phyloP scores from a whole-genome alignment of 2,797 vertebrate species.

The Luscinia luscinia region DNA sequence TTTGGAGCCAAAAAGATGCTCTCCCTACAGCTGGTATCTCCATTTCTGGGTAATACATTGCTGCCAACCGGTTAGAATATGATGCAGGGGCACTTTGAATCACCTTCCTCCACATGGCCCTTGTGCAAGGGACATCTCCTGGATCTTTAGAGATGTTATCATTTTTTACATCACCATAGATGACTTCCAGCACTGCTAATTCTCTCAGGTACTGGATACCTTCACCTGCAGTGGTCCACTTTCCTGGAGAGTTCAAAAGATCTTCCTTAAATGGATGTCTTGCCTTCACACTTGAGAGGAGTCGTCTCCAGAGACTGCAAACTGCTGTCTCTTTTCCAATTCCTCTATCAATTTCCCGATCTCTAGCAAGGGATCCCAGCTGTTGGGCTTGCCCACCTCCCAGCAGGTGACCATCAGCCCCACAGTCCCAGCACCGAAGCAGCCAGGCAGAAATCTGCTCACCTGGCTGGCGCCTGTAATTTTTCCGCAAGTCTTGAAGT shows the following conservation, averaged over 20 bases:
- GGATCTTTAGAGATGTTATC: not conserved
- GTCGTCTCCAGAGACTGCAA: constrained; percentile 1
- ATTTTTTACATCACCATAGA: not conserved
- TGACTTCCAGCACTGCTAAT: not conserved
- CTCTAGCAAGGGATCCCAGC: not conserved
- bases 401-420: not conserved
- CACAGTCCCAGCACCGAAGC: not conserved
- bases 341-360: not conserved
- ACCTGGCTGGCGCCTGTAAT: not conserved
- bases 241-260: not conserved
- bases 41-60: not conserved
- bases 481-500: not conserved
- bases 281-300: not conserved
- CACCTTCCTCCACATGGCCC: constrained; percentile 4
- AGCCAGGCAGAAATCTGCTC: constrained; percentile 3
- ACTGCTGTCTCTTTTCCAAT: not conserved
- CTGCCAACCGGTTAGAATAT: not conserved
- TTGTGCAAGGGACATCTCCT: not conserved
- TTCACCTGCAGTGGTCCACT: not conserved
- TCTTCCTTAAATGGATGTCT: not conserved
- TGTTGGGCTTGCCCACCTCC: not conserved
- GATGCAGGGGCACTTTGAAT: not conserved
- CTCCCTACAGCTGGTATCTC: not conserved
- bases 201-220: constrained; percentile 1
- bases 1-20: not conserved